Evolutionary conservation across 2,113 vertebrate genomes (phyloP), one percentile per base, ranked within the genome.

Genomic region (Vulpes ferrilata): DNA sequence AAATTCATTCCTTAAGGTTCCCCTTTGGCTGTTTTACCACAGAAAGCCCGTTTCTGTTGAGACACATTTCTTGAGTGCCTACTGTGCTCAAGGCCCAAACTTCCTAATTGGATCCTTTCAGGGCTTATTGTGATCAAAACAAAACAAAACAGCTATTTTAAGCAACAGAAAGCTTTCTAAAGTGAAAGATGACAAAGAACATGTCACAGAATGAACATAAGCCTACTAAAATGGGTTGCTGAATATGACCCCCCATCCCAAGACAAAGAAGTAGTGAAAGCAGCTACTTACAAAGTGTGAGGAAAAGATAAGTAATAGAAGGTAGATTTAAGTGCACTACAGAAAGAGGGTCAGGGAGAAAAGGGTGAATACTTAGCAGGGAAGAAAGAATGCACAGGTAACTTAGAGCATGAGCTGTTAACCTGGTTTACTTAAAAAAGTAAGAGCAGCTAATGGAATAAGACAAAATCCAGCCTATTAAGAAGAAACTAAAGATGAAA

Each of bases 401-500:
- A 83, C 57, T 88, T 59, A 22, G 1, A 55, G 62, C 27, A 23
- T 15, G 76, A 94, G 82, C 48, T 93, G 17, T 81, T 86, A 30
- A 90, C 67, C 64, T 82, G 48, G 30, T 91, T 94, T 85, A 76
- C 57, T 20, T 87, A 87, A 93, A 23, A 81, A 94, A 90, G 8
- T 89, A 79, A 89, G 35, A 85, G 74, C 89, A 30, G 43, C 73
- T 57, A 93, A 55, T 27, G 73, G 59, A 91, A 76, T 79, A 23
- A 87, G 76, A 83, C 78, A 64, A 92, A 92, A 91, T 25, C 59
- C 38, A 82, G 13, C n/a, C 86, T 93, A 48, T 53, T 92, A 85
- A 80, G 53, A 97, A 97, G 32, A 69, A 89, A 86, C 62, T 71
- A 79, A 71, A 91, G 92, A 48, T 55, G 13, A 95, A 89, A n/a